Evolutionary conservation across 2,888 invertebrate genomes (phyloP).

Genomic region (Esperia sulphurella): DNA sequence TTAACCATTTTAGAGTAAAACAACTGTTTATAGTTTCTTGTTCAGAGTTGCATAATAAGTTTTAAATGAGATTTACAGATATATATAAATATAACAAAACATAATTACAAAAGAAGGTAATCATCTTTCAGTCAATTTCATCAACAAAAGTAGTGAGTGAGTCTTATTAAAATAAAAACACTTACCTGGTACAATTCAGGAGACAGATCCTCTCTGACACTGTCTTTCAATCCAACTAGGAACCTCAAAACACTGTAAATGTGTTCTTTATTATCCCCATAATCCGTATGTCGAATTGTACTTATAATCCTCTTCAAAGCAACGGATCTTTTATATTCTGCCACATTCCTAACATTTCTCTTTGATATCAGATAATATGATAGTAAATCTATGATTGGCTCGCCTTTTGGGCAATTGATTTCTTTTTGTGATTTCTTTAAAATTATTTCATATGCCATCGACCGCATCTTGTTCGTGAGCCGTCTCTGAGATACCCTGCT

Average conservation of each 20-base stretch:
- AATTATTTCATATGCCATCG: constrained; percentile 62
- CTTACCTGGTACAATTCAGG: constrained; percentile 56
- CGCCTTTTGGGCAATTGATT: constrained; percentile 31
- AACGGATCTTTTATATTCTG: constrained; percentile 51
- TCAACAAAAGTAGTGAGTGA: too few species aligned
- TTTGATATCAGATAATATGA: constrained; percentile 53
- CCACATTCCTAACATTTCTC: constrained; percentile 55
- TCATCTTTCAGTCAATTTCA: too few species aligned
- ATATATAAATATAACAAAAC: too few species aligned
- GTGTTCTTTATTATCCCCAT: constrained; percentile 42
- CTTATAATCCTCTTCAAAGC: constrained; percentile 54
- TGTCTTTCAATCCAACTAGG: constrained; percentile 48
- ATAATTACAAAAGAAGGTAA: neutral
- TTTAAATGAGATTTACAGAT: too few species aligned
- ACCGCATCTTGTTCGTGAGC: constrained; percentile 54
- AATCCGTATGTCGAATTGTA: constrained; percentile 41
- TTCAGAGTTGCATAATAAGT: too few species aligned
- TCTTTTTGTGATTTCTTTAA: constrained; percentile 51
- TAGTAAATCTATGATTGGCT: constrained; percentile 57
- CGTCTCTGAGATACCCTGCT: constrained; percentile 47
- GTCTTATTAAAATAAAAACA: neutral
- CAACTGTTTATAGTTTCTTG: too few species aligned
- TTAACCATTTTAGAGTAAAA: too few species aligned
- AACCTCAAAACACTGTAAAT: constrained; percentile 46
- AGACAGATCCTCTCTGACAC: constrained; percentile 48